Base-by-base conservation (phyloP, 2,888 invertebrate species). In the Chrysopilus asiliformis region DNA sequence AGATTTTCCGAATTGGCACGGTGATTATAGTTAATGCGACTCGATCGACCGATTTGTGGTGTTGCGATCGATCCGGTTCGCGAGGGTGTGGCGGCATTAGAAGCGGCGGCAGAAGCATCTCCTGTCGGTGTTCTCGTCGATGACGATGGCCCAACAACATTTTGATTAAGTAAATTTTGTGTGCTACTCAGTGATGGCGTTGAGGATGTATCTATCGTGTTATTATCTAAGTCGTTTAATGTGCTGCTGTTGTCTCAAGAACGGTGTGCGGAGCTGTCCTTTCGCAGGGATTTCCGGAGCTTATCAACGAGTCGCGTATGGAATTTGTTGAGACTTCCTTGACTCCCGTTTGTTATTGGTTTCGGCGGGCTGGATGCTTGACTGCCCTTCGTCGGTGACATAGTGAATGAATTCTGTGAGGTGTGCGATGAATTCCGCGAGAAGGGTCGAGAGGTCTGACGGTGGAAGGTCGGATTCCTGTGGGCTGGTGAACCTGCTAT, bases 251-350 rank as follows among this genome's bases (percentile, higher is more conserved):
- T 12, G 31, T 39, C 41, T 47, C 45, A 47, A 34, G 45, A 44
- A n/a, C 43, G 36, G 22, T 45, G 43, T 4, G 40, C 41, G 2
- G 45, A 43, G 13, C 41, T 38, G 24, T 60, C 62, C 53, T 58
- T 63, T 46, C 71, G 70, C 55, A 80, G 63, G 42, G 79, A 76
- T 44, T 73, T 69, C 56, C 78, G 76, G 48, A 81, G 57, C 56
- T 79, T 78, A 57, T 80, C 79, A 43, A 80, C 73, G 45, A 81
- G 62, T 26, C 78, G 69, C 50, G 70, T 71, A 63, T 80, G 80
- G 53, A 80, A 81, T 60, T 79, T 79, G 54, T 76, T 77, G 43
- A 80, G 58, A 43, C 76, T 78, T 40, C 65, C 68, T 32, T 71
- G 67, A 37, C 72, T 71, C 19, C 71, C 71, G 37, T 66, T 65